Conservation (phyloP, 30 jellyfish, hydroid and myxozoan genomes). For the Calvadosia cruxmelitensis region DNA sequence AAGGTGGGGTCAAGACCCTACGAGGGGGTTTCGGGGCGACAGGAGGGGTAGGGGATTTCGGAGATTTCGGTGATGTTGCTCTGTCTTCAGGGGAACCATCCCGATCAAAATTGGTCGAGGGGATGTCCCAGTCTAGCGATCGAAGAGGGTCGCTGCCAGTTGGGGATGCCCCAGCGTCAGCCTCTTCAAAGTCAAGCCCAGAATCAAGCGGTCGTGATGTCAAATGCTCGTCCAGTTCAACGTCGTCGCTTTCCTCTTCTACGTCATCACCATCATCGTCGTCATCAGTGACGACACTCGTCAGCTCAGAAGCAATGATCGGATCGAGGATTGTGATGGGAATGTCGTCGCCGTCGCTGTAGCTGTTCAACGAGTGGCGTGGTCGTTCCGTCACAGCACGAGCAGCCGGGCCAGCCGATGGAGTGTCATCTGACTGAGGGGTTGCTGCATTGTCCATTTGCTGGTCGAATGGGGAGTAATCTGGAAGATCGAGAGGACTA, state of each 20-base stretch:
- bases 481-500: not conserved
- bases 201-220: not conserved
- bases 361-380: too few relatives aligned
- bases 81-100: not conserved
- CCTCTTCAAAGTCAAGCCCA: not conserved
- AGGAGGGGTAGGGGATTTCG: not conserved
- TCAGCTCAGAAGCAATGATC: not conserved
- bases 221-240: too few relatives aligned
- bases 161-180: not conserved
- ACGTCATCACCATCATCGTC: too few relatives aligned
- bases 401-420: not conserved
- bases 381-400: not conserved
- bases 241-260: too few relatives aligned
- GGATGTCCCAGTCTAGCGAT: not conserved
- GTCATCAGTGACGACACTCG: not conserved
- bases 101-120: not conserved
- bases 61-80: not conserved
- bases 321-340: not conserved
- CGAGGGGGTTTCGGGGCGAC: not conserved
- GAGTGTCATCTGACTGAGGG: not conserved
- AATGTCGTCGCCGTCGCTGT: not conserved
- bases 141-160: not conserved
- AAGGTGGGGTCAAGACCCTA: not conserved
- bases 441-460: not conserved
- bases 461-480: not conserved